These are phyloP conservation scores for Coptotermes formosanus DNA, from an alignment of 1,140 invertebrate species.

Conservation along the genomic window DNA sequence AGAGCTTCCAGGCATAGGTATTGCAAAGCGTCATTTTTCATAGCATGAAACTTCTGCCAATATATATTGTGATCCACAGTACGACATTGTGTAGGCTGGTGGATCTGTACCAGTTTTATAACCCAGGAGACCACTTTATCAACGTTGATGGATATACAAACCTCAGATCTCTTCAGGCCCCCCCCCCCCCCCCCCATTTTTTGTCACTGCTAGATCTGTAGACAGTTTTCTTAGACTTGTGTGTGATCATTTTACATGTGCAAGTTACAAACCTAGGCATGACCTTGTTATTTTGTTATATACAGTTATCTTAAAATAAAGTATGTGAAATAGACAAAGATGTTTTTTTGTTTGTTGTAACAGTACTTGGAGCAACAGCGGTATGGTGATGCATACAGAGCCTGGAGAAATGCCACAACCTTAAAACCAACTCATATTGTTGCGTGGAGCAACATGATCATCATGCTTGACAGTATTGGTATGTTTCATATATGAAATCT, in stretches of 20 bases:
- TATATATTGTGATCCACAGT: too few relatives aligned
- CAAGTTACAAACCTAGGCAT: not conserved
- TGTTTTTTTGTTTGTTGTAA: slow-evolving; percentile 35
- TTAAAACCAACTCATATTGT: slow-evolving; percentile 74
- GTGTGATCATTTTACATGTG: not conserved
- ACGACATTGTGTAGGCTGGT: too few relatives aligned
- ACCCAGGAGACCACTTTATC: too few relatives aligned
- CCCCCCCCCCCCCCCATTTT: too few relatives aligned
- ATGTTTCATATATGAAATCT: slow-evolving; percentile 38
- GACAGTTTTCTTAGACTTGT: too few relatives aligned
- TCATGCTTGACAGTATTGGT: slow-evolving; percentile 82
- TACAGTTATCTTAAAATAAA: not conserved
- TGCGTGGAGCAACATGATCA: slow-evolving; percentile 90
- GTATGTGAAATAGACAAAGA: not conserved
- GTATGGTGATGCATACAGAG: slow-evolving; percentile 58
- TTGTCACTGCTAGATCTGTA: not conserved
- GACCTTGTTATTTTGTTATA: not conserved
- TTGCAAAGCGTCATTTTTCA: too few relatives aligned
- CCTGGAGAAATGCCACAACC: slow-evolving; percentile 79
- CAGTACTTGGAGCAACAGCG: slow-evolving; percentile 64
- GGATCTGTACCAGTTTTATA: too few relatives aligned
- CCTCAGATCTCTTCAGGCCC: too few relatives aligned
- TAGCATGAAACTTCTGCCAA: too few relatives aligned
- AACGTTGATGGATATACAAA: too few relatives aligned
- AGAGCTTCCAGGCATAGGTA: too few relatives aligned